Evolutionary conservation across 2,113 vertebrate species (phyloP).

Genomic region (Regulus satrapa): DNA sequence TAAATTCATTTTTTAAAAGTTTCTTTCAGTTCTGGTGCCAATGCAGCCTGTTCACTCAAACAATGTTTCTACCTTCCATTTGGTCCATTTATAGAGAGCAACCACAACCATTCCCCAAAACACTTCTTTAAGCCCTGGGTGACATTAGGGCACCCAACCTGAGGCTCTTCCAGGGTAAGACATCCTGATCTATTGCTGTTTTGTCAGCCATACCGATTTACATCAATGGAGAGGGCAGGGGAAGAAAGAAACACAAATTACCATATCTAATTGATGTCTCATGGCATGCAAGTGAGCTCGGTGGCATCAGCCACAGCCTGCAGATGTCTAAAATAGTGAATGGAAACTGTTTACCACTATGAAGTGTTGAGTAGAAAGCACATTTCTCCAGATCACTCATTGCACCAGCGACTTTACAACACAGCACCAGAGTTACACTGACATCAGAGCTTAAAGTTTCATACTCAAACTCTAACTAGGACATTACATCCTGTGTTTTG

Average conservation of each 20-base stretch:
- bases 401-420: not conserved
- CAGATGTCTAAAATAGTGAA: not conserved
- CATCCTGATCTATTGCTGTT: not conserved
- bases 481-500: not conserved
- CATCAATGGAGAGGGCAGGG: not conserved
- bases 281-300: not conserved
- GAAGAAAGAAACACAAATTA: not conserved
- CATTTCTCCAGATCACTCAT: not conserved
- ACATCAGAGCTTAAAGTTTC: not conserved
- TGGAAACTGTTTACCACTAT: not conserved
- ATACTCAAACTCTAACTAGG: not conserved
- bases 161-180: not conserved
- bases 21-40: not conserved
- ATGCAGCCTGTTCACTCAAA: not conserved
- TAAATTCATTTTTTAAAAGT: not conserved
- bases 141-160: not conserved
- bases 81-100: not conserved
- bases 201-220: not conserved
- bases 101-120: not conserved
- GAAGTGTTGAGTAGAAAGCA: not conserved
- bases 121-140: not conserved
- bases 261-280: not conserved
- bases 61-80: not conserved
- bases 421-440: not conserved
- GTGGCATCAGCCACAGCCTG: not conserved